A percentile compares a stretch with the other conserved stretches of the same genome.
phyloP scores from a whole-genome alignment of 2,888 invertebrate species.

The Folsomia candida region DNA sequence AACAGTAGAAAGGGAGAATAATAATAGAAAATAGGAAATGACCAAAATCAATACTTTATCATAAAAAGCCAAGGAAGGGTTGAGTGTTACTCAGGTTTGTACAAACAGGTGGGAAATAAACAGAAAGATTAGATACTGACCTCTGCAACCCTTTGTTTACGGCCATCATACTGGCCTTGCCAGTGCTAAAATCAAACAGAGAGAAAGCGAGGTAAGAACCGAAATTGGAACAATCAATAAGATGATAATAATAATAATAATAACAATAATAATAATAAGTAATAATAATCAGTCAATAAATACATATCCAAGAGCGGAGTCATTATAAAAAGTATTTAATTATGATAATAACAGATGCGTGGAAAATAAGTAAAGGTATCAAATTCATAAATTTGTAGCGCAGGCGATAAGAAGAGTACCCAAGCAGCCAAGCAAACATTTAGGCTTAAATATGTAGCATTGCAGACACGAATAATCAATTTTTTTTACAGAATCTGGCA shows the following conservation, averaged over 20 bases:
- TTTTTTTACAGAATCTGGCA: too few relatives aligned
- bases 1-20: too few relatives aligned
- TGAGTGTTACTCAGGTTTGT: constrained; percentile 10
- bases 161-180: constrained; percentile 78
- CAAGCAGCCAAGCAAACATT: background rate
- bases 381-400: too few relatives aligned
- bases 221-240: constrained; percentile 29
- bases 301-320: background rate
- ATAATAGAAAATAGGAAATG: constrained; percentile 18
- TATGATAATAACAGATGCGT: too few relatives aligned
- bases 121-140: constrained; percentile 59
- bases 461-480: too few relatives aligned
- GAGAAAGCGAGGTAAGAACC: constrained; percentile 55
- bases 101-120: constrained; percentile 16
- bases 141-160: constrained; percentile 83
- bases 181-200: constrained; percentile 68
- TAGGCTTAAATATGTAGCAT: too few relatives aligned
- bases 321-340: background rate
- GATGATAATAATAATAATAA: constrained; percentile 14
- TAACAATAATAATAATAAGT: background rate
- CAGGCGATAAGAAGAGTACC: too few relatives aligned
- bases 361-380: too few relatives aligned
- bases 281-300: background rate
- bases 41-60: constrained; percentile 8
- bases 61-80: constrained; percentile 4